Evolutionary conservation across 2,797 vertebrate genomes (phyloP).

Genomic region (Meda fulgida): DNA sequence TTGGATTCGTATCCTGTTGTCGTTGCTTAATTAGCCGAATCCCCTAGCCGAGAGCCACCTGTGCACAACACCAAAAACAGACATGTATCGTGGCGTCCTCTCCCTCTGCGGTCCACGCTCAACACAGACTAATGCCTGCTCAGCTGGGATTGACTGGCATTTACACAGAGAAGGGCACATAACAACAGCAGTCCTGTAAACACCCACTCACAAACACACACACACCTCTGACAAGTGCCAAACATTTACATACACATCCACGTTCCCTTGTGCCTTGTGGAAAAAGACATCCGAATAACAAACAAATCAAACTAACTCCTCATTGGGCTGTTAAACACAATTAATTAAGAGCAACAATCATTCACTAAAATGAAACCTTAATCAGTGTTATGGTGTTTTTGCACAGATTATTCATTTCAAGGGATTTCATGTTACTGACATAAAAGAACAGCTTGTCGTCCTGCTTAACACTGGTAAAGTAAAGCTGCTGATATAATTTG

Average conservation of each 20-base stretch:
- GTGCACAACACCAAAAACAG: conserved; percentile 77
- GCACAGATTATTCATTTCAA: conserved; percentile 54
- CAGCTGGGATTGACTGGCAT: conserved; percentile 73
- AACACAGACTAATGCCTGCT: conserved; percentile 73
- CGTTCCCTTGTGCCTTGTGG: not conserved
- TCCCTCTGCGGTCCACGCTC: conserved; percentile 68
- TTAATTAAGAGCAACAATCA: conserved; percentile 35
- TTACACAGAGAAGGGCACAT: conserved; percentile 67
- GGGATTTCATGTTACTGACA: conserved; percentile 55
- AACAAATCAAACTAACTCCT: conserved; percentile 41
- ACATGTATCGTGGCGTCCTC: conserved; percentile 65
- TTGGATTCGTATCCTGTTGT: conserved; percentile 75
- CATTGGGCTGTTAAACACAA: conserved; percentile 41
- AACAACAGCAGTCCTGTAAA: conserved; percentile 70
- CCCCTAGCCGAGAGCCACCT: conserved; percentile 76
- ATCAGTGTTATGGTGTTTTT: conserved; percentile 49
- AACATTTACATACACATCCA: conserved; percentile 42
- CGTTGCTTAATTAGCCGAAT: conserved; percentile 79
- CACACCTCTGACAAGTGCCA: conserved; percentile 19
- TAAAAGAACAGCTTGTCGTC: conserved; percentile 53
- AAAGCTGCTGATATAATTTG: conserved; percentile 49
- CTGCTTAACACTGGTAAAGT: conserved; percentile 35
- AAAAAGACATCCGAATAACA: conserved; percentile 35
- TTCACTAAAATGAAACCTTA: conserved; percentile 50
- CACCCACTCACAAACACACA: conserved; percentile 59